These are phyloP conservation scores for Hirtodrosophila alboralis DNA, from an alignment of 2,888 invertebrate species.

Conservation along the genomic window DNA sequence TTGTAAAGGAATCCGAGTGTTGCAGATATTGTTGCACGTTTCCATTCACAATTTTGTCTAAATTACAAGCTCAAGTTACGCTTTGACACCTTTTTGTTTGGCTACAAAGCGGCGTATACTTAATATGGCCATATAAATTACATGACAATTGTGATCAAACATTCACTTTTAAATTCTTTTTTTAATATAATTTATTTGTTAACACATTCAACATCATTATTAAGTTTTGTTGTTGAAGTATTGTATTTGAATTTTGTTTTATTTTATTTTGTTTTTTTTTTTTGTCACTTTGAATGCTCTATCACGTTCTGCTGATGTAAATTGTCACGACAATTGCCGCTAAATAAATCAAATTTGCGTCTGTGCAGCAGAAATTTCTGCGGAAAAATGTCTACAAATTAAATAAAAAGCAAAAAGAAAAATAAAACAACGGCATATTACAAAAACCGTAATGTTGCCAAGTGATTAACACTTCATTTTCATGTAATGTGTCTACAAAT, in stretches of 20 bases:
- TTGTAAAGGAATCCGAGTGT: slow-evolving; percentile 2
- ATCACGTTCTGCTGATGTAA: slow-evolving; percentile 59
- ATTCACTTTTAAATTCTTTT: slow-evolving; percentile 28
- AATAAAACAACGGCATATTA: slow-evolving; percentile 18
- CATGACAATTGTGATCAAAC: slow-evolving; percentile 19
- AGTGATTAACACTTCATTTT: slow-evolving; percentile 48
- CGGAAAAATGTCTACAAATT: slow-evolving; percentile 39
- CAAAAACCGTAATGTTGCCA: slow-evolving; percentile 23
- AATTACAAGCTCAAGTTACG: slow-evolving; percentile 13
- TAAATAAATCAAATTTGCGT: slow-evolving; percentile 73
- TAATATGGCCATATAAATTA: slow-evolving; percentile 20
- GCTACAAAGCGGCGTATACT: slow-evolving; percentile 36
- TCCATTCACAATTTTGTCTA: not conserved
- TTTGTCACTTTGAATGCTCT: slow-evolving; percentile 46
- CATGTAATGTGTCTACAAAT: slow-evolving; percentile 7
- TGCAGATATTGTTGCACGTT: slow-evolving; percentile 1
- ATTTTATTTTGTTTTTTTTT: no score
- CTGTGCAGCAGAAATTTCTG: slow-evolving; percentile 36
- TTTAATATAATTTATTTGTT: slow-evolving; percentile 62
- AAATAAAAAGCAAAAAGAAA: slow-evolving; percentile 39
- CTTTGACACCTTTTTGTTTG: slow-evolving; percentile 21
- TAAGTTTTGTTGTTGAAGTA: slow-evolving; percentile 14
- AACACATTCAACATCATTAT: slow-evolving; percentile 49
- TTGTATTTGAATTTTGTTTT: slow-evolving; percentile 7
- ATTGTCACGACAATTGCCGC: slow-evolving; percentile 70